Conservation (phyloP, 1,140 invertebrate genomes). For the Eriocheir sinensis region DNA sequence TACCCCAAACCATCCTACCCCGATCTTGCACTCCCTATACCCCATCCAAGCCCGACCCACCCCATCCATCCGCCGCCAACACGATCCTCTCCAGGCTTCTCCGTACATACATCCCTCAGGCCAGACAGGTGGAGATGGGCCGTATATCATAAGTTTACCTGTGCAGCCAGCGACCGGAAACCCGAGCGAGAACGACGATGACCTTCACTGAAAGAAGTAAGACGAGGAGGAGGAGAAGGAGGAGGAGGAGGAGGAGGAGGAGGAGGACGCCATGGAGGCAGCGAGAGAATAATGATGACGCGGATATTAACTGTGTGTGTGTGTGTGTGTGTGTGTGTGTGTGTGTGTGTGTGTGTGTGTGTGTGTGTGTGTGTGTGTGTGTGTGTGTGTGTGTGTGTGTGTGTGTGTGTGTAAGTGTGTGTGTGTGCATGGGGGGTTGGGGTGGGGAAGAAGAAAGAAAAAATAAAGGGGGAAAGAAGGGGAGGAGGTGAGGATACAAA, state of each 20-base stretch:
- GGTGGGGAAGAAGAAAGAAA: too few relatives aligned
- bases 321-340: background rate
- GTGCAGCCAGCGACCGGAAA: too few relatives aligned
- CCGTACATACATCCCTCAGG: background rate
- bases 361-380: constrained; percentile 37
- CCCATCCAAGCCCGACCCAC: background rate
- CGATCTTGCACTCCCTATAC: background rate
- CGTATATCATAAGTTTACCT: too few relatives aligned
- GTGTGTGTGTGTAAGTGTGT: constrained; percentile 30
- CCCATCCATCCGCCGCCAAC: background rate
- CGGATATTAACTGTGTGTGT: background rate
- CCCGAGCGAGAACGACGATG: too few relatives aligned
- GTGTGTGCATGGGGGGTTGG: background rate
- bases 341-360: constrained; percentile 25
- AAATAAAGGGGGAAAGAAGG: too few relatives aligned
- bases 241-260: background rate
- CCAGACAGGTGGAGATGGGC: too few relatives aligned
- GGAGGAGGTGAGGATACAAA: too few relatives aligned
- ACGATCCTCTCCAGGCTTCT: background rate
- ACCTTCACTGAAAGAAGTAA: too few relatives aligned
- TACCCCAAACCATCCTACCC: background rate
- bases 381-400: constrained; percentile 37
- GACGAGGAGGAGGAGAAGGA: background rate
- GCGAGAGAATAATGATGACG: background rate
- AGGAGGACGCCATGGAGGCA: background rate